Evolutionary conservation across 2,888 invertebrate species (phyloP), one percentile per base, ranked within the genome.

Genomic region (Volucella bombylans): DNA sequence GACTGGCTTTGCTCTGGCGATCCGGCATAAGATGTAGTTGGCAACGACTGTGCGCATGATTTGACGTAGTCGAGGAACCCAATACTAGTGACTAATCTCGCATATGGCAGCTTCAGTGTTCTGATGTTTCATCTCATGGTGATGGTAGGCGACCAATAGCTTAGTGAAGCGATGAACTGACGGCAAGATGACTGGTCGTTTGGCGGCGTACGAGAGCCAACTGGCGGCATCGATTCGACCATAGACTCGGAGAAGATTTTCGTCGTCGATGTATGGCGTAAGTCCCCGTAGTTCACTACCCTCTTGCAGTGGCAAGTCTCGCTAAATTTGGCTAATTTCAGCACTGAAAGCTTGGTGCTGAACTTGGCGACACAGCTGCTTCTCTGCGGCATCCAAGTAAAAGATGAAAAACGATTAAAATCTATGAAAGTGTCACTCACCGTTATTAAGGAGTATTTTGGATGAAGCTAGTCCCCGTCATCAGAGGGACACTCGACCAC

Each of bases 181-280:
- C 2, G 65, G 72, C 49, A 72, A 43, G 15, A 55, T 64, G n/a
- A 78, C 57, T 23, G 59, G 72, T 41, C 59, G 50, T 52, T 39
- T 65, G 47, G 64, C 57, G 1, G 43, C 52, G 14, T 47, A 14
- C 73, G 67, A 4, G n/a, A n/a, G n/a, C n/a, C n/a, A n/a, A 6
- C 31, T 6, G 6, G 31, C 31, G 31, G 73, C 71, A 14, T 76
- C 76, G 14, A 79, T 67, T 11, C 72, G 74, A 15, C 78, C 71
- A 47, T 23, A 10, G 8, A 81, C 65, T 9, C 82, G 62, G 2
- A 77, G 54, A 18, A 68, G 9, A 8, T 57, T 41, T 4, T 73
- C 18, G 12, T 57, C 43, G 18, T 73, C 68, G 14, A 80, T 10
- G 12, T 45, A 73, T 18, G 67, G 62, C 10, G 41, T 45, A n/a